A percentile compares a stretch with the other conserved stretches of the same genome.
Conservation (phyloP, 2,888 invertebrate species). For the Sclerodermus sp. region DNA sequence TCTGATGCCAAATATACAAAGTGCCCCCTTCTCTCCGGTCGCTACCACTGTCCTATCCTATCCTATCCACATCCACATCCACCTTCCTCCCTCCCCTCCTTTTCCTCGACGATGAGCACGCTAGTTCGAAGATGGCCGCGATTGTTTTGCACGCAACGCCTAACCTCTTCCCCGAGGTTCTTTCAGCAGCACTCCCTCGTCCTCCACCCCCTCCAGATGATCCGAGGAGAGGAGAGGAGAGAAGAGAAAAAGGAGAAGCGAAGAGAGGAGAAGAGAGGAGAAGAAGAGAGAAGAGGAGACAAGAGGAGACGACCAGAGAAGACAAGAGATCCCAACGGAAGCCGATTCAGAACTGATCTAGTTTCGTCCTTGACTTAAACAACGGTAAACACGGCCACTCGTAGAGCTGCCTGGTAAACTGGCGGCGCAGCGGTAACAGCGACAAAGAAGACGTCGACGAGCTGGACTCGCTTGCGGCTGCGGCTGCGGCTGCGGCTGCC, state of each 20-base stretch:
- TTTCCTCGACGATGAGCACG: background rate
- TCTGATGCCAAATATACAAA: no score
- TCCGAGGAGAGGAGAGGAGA: no score
- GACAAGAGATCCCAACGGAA: slow-evolving; percentile 7
- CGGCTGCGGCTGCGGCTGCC: background rate
- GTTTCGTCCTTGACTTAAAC: slow-evolving; percentile 54
- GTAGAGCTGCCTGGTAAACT: slow-evolving; percentile 50
- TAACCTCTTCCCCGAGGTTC: no score
- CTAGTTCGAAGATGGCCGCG: no score
- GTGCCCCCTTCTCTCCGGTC: no score
- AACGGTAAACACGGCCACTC: slow-evolving; percentile 52
- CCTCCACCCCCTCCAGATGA: no score
- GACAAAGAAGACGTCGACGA: slow-evolving; percentile 24
- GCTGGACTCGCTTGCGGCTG: slow-evolving; percentile 3
- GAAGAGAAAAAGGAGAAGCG: background rate
- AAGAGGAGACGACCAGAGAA: slow-evolving; percentile 5
- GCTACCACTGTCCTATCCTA: no score
- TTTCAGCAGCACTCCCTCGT: no score
- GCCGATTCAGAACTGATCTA: slow-evolving; percentile 34
- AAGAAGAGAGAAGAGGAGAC: background rate
- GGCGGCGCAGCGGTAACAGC: slow-evolving; percentile 45
- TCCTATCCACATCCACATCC: no score
- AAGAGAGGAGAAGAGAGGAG: no score
- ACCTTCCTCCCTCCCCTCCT: background rate
- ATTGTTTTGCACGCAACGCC: no score